These are phyloP conservation scores for Osmerus mordax DNA, from an alignment of 2,113 vertebrate genomes.

Conservation along the genomic window DNA sequence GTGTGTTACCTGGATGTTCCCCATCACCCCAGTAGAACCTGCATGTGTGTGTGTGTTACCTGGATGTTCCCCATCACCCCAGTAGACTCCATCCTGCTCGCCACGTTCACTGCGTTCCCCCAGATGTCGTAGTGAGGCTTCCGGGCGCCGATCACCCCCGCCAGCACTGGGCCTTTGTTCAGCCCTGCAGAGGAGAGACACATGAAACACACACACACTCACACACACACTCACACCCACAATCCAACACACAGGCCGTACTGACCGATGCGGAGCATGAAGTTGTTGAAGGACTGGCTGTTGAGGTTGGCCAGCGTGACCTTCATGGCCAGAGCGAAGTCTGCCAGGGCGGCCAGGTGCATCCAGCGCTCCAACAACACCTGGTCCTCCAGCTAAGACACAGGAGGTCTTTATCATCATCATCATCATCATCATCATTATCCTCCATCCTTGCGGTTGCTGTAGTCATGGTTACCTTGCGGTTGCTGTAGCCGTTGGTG, in stretches of 20 bases:
- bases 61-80: slow-evolving; percentile 97
- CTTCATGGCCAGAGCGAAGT: slow-evolving; percentile 96
- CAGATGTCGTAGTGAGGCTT: slow-evolving; percentile 98
- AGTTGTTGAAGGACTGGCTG: slow-evolving; percentile 98
- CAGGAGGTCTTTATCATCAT: neutral
- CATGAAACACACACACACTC: slow-evolving; percentile 58
- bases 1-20: slow-evolving; percentile 87
- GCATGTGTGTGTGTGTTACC: slow-evolving; percentile 61
- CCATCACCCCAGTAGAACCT: slow-evolving; percentile 89
- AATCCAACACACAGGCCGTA: neutral
- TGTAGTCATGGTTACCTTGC: slow-evolving; percentile 64
- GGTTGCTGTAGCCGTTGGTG: slow-evolving; percentile 71
- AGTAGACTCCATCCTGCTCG: slow-evolving; percentile 96
- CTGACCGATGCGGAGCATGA: slow-evolving; percentile 96
- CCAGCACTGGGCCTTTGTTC: slow-evolving; percentile 91
- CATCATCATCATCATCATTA: slow-evolving; percentile 3
- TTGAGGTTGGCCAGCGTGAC: slow-evolving; percentile 93
- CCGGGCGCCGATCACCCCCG: slow-evolving; percentile 90
- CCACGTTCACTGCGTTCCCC: slow-evolving; percentile 96
- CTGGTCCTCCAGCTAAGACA: slow-evolving; percentile 73
- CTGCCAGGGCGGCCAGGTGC: slow-evolving; percentile 88
- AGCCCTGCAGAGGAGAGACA: slow-evolving; percentile 72
- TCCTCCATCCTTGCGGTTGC: neutral
- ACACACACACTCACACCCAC: slow-evolving; percentile 4
- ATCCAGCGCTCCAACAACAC: slow-evolving; percentile 87